A percentile compares a stretch with the other conserved stretches of the same genome.
Conservation (phyloP, 2,888 invertebrate species). For the Pediacus dermestoides region DNA sequence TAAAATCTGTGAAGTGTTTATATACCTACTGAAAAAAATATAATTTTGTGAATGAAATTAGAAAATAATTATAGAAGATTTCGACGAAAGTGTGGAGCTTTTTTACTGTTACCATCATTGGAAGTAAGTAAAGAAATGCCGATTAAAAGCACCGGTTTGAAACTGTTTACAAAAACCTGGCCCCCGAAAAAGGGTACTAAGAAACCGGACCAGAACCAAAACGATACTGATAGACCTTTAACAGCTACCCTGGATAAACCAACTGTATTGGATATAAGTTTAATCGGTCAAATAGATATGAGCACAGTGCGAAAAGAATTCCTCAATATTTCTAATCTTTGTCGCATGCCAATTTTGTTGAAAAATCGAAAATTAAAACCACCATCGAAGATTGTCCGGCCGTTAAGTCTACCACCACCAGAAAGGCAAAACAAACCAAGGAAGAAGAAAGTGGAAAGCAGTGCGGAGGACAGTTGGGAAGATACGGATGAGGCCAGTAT, state of each 20-base stretch:
- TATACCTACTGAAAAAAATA: too few species aligned
- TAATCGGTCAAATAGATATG: constrained; percentile 57
- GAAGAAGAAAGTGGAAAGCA: constrained; percentile 26
- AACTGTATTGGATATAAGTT: constrained; percentile 52
- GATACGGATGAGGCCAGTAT: constrained; percentile 36
- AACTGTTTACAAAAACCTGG: constrained; percentile 45
- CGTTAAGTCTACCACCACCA: constrained; percentile 31
- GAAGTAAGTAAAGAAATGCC: constrained; percentile 30
- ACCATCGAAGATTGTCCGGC: constrained; percentile 28
- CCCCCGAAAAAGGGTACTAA: constrained; percentile 29
- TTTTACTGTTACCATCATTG: constrained; percentile 34
- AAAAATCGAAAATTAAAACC: constrained; percentile 21
- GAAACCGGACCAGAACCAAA: constrained; percentile 28
- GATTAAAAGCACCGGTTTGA: constrained; percentile 38
- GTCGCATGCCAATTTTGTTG: constrained; percentile 39
- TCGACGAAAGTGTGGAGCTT: constrained; percentile 32
- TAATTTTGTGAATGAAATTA: too few species aligned
- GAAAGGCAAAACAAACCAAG: constrained; percentile 15
- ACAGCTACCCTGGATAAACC: constrained; percentile 59
- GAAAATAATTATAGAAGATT: too few species aligned
- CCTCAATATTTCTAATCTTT: constrained; percentile 48
- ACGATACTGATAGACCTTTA: constrained; percentile 48
- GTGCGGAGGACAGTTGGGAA: constrained; percentile 38
- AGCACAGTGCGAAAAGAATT: constrained; percentile 55
- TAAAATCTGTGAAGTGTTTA: too few species aligned